Base-by-base conservation (phyloP, 2,888 invertebrate genomes). In the Philhelius pedissequus region DNA sequence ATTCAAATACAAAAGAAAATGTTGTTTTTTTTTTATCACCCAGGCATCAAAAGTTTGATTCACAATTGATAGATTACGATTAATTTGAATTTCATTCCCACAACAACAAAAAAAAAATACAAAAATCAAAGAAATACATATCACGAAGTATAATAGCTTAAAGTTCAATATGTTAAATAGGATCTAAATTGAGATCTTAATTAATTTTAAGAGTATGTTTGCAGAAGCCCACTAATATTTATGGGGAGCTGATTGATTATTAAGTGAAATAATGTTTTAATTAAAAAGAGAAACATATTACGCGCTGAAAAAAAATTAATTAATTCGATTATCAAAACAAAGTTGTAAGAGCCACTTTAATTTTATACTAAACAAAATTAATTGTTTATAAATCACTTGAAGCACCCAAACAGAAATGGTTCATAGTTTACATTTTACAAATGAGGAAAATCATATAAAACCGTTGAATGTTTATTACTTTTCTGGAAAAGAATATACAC, bases 11-110 rank as follows among this genome's bases (percentile, higher is more conserved):
- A 60, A 40, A 58, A n/a, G 13, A n/a, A 30, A 38, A 25, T 27
- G 43, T 43, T 38, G 22, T 58, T 38, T 58, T 25, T 58, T 38
- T 58, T 25, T 38, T 6, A 15, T 40, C 20, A 40, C 25, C 18
- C 22, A 25, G 18, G 15, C 22, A 40, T 30, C 27, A 13, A 43
- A 18, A 27, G 15, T 30, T 43, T 30, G 25, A 62, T 43, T 62
- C 40, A 18, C 43, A 62, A 62, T 62, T 62, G 43, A 62, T 62
- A 43, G 43, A 18, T 62, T 62, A 7, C 62, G 62, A 62, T 43
- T 62, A 62, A 30, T 62, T 43, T 62, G 43, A 18, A 27, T 25
- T 40, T 38, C 4, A 60, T 40, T 40, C 11, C 6, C 1, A 56
- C 11, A 15, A 35, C 15, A 60, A 56, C 11, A 15, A 35, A 25